Conservation (phyloP, 37 sponge, comb jelly and placozoan genomes). For the Diacarnus erythraeanus region DNA sequence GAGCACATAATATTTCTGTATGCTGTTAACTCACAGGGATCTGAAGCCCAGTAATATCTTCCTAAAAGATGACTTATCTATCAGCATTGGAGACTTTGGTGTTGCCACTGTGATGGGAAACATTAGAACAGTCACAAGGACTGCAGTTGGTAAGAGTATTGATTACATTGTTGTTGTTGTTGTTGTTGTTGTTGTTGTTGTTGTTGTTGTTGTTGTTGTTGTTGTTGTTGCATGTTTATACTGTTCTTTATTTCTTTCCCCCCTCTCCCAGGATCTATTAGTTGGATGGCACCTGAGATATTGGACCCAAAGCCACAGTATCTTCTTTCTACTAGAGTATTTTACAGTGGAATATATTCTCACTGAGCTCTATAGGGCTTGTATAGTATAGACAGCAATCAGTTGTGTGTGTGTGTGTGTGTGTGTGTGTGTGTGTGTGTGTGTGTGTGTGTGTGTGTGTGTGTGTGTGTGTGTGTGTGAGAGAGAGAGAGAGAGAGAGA, state of each 20-base stretch:
- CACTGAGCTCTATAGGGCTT: no score
- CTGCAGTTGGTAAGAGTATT: conserved; percentile 62
- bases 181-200: no score
- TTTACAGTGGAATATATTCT: background rate
- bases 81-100: conserved; percentile 73
- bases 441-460: no score
- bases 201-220: no score
- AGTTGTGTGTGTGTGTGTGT: no score
- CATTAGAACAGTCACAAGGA: conserved; percentile 48
- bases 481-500: no score
- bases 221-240: background rate
- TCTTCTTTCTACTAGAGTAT: conserved; percentile 6
- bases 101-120: conserved; percentile 81
- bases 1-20: no score
- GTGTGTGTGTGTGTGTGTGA: no score
- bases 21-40: conserved; percentile 25
- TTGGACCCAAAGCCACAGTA: conserved; percentile 52
- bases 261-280: conserved; percentile 74
- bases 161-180: background rate
- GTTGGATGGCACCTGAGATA: conserved; percentile 90
- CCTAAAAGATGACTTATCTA: conserved; percentile 61
- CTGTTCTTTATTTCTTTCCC: no score
- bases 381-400: no score
- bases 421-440: no score
- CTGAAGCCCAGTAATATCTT: conserved; percentile 89